A percentile compares a stretch with the other conserved stretches of the same genome.
Conservation (phyloP, 2,888 invertebrate genomes). For the Tetheella fluctuosa region DNA sequence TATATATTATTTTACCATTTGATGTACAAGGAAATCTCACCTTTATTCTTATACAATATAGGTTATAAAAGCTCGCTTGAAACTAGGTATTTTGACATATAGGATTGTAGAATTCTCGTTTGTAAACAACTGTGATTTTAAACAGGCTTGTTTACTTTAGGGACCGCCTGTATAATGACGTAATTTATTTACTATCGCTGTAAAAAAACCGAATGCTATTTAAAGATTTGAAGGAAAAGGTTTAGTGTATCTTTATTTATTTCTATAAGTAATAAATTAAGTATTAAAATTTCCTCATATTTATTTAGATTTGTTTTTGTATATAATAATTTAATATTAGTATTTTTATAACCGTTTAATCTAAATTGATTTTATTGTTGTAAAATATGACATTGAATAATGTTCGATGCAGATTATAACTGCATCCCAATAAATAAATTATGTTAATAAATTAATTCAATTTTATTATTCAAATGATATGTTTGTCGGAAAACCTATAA, state of each 20-base stretch:
- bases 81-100: neutral
- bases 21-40: neutral
- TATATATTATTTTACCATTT: neutral
- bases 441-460: neutral
- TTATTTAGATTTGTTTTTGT: too few relatives aligned
- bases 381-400: neutral
- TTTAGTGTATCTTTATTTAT: too few relatives aligned
- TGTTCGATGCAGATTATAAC: neutral
- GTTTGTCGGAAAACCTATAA: neutral
- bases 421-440: neutral
- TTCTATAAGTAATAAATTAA: too few relatives aligned
- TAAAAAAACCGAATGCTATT: too few relatives aligned
- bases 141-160: too few relatives aligned
- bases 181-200: too few relatives aligned
- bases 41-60: neutral
- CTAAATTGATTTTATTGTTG: neutral
- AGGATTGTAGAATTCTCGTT: neutral
- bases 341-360: neutral
- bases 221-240: too few relatives aligned
- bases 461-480: neutral
- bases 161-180: too few relatives aligned
- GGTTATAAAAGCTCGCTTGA: too few relatives aligned
- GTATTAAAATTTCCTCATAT: too few relatives aligned
- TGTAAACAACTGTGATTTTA: too few relatives aligned
- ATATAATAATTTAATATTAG: neutral